These are phyloP conservation scores for Taenioides sp. DNA, from an alignment of 2,797 vertebrate genomes.

Conservation along the genomic window DNA sequence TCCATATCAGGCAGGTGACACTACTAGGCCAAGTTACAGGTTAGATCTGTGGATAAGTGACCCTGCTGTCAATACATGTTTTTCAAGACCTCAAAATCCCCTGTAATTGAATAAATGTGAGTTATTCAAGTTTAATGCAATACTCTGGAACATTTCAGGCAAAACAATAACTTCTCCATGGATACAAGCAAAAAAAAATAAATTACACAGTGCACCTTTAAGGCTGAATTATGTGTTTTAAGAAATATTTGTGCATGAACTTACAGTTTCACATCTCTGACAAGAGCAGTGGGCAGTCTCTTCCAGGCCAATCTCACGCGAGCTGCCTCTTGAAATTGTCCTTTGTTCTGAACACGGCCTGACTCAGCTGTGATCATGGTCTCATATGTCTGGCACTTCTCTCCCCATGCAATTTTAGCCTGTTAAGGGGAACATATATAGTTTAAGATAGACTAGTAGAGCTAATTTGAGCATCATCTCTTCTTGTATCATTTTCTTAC, in stretches of 20 bases:
- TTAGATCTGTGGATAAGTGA: too few relatives aligned
- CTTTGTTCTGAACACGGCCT: conserved; percentile 70
- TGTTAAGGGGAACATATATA: conserved; percentile 33
- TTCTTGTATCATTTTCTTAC: conserved; percentile 65
- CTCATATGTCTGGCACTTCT: conserved; percentile 77
- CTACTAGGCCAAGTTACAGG: too few relatives aligned
- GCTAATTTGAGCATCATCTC: not conserved
- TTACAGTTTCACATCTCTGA: conserved; percentile 68
- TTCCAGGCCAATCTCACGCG: conserved; percentile 78
- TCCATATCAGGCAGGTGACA: too few relatives aligned
- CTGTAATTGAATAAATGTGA: too few relatives aligned
- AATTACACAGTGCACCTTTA: too few relatives aligned
- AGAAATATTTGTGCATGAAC: not conserved
- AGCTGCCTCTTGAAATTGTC: conserved; percentile 60
- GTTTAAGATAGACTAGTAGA: not conserved
- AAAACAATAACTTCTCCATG: too few relatives aligned
- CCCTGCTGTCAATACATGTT: too few relatives aligned
- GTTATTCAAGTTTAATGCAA: too few relatives aligned
- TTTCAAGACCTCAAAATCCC: too few relatives aligned
- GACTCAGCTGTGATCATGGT: conserved; percentile 73
- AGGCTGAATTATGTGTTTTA: not conserved
- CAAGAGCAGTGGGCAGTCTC: conserved; percentile 65
- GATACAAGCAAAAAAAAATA: too few relatives aligned
- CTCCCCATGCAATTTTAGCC: conserved; percentile 80
- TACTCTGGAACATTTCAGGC: too few relatives aligned